Evolutionary conservation across 2,888 invertebrate genomes (phyloP).

Genomic region (Ernsta delagoae): DNA sequence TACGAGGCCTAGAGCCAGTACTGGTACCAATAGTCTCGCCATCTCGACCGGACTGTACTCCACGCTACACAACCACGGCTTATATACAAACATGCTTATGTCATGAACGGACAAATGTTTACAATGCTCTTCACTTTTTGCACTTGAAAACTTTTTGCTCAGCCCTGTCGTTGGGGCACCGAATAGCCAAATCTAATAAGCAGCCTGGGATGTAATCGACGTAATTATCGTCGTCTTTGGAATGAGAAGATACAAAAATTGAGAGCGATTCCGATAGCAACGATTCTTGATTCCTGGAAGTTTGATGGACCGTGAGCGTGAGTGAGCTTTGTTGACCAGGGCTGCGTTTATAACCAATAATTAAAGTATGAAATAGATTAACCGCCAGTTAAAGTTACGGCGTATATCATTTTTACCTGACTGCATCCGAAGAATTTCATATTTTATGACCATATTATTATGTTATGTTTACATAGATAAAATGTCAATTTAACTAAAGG

Average conservation of each 20-base stretch:
- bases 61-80: constrained; percentile 43
- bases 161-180: constrained; percentile 18
- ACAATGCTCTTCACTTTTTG: constrained; percentile 66
- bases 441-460: no score
- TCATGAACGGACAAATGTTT: constrained; percentile 61
- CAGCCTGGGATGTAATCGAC: constrained; percentile 14
- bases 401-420: no score
- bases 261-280: constrained; percentile 4
- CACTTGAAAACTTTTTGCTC: constrained; percentile 42
- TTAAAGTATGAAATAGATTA: no score
- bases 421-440: no score
- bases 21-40: constrained; percentile 64
- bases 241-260: background rate
- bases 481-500: no score
- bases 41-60: constrained; percentile 48
- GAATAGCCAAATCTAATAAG: constrained; percentile 16
- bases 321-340: background rate
- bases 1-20: constrained; percentile 64
- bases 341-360: no score
- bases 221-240: constrained; percentile 18
- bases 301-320: background rate
- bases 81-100: constrained; percentile 66
- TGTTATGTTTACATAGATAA: no score
- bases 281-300: background rate
- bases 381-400: no score